Evolutionary conservation across 2,113 vertebrate genomes (phyloP).

Genomic region (Notarius lentiginosus): DNA sequence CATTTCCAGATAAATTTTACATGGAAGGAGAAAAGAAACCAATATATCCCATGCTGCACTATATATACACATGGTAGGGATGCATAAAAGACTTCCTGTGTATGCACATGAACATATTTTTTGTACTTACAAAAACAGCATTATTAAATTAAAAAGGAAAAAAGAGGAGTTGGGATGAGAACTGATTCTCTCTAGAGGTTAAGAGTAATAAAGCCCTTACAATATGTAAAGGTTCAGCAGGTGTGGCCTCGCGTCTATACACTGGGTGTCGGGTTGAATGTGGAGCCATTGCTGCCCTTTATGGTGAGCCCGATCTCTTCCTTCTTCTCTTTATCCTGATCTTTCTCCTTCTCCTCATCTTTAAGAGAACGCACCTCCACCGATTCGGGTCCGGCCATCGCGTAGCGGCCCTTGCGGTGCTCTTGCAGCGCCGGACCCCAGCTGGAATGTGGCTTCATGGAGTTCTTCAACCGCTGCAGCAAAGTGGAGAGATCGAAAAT

Average conservation of each 20-base stretch:
- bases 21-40: constrained; percentile 54
- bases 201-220: constrained; percentile 80
- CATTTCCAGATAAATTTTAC: constrained; percentile 34
- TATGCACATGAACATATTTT: constrained; percentile 64
- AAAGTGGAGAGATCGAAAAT: constrained; percentile 16
- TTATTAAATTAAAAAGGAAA: constrained; percentile 73
- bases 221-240: constrained; percentile 81
- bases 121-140: constrained; percentile 64
- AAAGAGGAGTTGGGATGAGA: constrained; percentile 66
- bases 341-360: constrained; percentile 82
- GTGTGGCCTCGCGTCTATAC: constrained; percentile 75
- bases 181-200: constrained; percentile 70
- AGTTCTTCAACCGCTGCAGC: constrained; percentile 88
- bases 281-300: constrained; percentile 91
- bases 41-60: constrained; percentile 57
- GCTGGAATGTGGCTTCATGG: constrained; percentile 82
- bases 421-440: constrained; percentile 92
- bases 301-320: constrained; percentile 80
- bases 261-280: constrained; percentile 87
- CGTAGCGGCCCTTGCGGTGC: constrained; percentile 91
- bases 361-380: constrained; percentile 82
- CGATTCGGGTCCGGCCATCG: constrained; percentile 73
- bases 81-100: constrained; percentile 60
- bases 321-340: constrained; percentile 76
- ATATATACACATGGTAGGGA: constrained; percentile 59